phyloP scores from a whole-genome alignment of 2,888 invertebrate species.

The Eudasyphora cyanicolor region DNA sequence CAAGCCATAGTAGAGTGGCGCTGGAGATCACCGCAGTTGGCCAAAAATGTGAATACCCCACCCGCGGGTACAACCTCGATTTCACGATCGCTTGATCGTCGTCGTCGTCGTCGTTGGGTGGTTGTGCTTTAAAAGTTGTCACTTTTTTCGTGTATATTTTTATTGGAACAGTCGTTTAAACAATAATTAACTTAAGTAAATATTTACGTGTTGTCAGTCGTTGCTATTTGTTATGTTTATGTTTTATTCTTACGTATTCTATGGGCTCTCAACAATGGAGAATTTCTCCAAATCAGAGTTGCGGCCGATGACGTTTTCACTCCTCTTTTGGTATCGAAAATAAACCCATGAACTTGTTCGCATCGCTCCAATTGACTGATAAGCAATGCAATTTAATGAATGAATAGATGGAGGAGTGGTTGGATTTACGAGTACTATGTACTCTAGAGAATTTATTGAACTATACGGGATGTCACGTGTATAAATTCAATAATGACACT shows the following conservation, averaged over 20 bases:
- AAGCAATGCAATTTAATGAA: background rate
- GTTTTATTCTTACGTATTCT: background rate
- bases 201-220: slow-evolving; percentile 23
- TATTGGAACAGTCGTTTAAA: slow-evolving; percentile 55
- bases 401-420: no score
- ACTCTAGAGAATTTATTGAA: background rate
- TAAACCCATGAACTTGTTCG: slow-evolving; percentile 38
- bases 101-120: no score
- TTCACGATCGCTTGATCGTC: background rate
- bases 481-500: background rate
- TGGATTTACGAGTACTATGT: background rate
- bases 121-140: slow-evolving; percentile 10
- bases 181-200: slow-evolving; percentile 46
- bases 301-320: background rate
- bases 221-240: slow-evolving; percentile 1
- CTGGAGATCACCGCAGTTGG: slow-evolving; percentile 7
- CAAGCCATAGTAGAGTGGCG: background rate
- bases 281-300: slow-evolving; percentile 46
- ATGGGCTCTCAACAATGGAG: background rate
- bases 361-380: slow-evolving; percentile 28
- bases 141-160: slow-evolving; percentile 39
- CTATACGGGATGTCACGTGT: background rate
- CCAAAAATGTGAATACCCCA: slow-evolving; percentile 1
- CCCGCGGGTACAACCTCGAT: slow-evolving; percentile 28
- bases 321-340: no score